Base-by-base conservation (phyloP, 2,888 invertebrate genomes). In the Rhorus exstirpatorius region DNA sequence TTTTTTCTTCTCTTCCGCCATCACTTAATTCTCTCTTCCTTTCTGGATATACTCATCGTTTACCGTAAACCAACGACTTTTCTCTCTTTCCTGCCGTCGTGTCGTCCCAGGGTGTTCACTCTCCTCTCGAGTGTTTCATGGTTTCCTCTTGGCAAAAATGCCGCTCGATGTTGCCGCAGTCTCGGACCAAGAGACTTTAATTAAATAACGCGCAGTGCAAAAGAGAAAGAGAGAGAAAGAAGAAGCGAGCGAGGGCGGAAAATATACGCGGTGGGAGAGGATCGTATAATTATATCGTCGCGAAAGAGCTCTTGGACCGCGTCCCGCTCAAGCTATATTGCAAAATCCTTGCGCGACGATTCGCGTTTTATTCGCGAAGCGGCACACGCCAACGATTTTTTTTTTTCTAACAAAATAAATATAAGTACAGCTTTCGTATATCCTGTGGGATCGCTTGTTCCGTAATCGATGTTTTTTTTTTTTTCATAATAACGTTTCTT, bases 301-400 rank as follows among this genome's bases (percentile, higher is more conserved):
- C 67, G 46, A 14, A 35, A 67, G 51, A 51, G 67, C 35, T 67
- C 35, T 51, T 67, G 67, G 49, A 67, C 51, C 51, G 35, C 35
- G 35, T 67, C 51, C 35, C 67, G 67, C 21, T 51, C 35, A 51
- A 19, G 51, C 67, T n/a, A n/a, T 67, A 7, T 67, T 79, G 74
- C 74, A 46, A 74, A 67, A 79, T 68, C 79, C 68, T 74, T 74
- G 51, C 67, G 60, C 70, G 74, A 79, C 79, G 53, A 68, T 72
- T 38, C 51, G 12, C 38, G 19, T 53, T 55, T 7, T 55, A 58
- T 72, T 61, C 35, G 31, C 21, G 35, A 49, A 35, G 26, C 51
- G 35, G 51, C 46, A 65, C 19, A 51, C 51, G n/a, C 26, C 31
- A 51, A 51, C 35, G 8, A 4, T 67, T 67, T 67, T 67, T 51